These are phyloP conservation scores for Calonectris borealis DNA, from an alignment of 2,113 vertebrate genomes.

Conservation along the genomic window DNA sequence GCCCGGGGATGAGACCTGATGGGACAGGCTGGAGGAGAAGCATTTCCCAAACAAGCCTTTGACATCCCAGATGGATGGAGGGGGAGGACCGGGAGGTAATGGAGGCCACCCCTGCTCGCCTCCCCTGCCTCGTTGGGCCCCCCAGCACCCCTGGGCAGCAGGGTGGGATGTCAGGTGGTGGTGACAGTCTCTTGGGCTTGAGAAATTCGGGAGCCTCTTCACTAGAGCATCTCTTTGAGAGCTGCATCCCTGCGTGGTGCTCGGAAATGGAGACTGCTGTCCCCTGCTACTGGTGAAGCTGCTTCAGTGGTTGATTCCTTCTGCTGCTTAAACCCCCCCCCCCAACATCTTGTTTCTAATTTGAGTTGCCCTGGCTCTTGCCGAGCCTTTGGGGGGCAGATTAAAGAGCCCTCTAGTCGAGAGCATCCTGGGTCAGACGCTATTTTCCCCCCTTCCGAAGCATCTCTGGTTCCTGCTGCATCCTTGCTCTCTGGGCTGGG, in stretches of 20 bases:
- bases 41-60: not conserved
- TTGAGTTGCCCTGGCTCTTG: not conserved
- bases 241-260: not conserved
- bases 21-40: not conserved
- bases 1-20: not conserved
- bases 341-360: not conserved
- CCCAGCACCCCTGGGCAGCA: not conserved
- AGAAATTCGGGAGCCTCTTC: not conserved
- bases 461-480: not conserved
- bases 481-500: not conserved
- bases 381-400: not conserved
- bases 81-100: not conserved
- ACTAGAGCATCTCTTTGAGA: not conserved
- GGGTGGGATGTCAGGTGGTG: not conserved
- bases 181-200: not conserved
- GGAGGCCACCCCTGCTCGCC: not conserved
- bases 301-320: not conserved
- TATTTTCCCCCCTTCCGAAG: not conserved
- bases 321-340: not conserved
- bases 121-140: rapidly evolving
- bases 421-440: not conserved
- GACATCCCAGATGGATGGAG: not conserved
- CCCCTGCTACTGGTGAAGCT: not conserved
- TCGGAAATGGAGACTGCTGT: rapidly evolving
- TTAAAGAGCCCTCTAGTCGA: not conserved